Conservation (phyloP, 1,140 invertebrate species). For the Ectropis grisescens region DNA sequence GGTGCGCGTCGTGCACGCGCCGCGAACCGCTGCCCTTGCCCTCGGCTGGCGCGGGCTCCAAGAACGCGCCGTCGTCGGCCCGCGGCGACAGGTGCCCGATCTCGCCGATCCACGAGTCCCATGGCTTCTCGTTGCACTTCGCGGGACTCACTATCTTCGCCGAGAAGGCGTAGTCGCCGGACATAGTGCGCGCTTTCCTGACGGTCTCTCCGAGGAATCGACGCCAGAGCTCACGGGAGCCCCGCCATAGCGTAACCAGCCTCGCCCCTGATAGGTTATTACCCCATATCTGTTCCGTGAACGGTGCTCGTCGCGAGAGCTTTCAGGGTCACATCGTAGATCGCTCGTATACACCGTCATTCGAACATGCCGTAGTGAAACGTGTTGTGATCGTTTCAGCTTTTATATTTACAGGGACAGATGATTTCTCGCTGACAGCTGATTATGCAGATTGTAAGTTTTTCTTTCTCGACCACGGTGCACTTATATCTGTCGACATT, state of each 20-base stretch:
- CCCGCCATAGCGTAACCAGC: slow-evolving; percentile 41
- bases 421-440: slow-evolving; percentile 71
- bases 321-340: slow-evolving; percentile 41
- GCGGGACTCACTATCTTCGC: slow-evolving; percentile 51
- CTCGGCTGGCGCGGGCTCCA: slow-evolving; percentile 36
- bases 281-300: slow-evolving; percentile 55
- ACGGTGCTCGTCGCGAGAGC: slow-evolving; percentile 24
- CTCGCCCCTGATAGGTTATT: slow-evolving; percentile 64
- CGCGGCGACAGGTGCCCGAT: slow-evolving; percentile 56
- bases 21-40: slow-evolving; percentile 27
- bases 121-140: slow-evolving; percentile 66
- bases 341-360: slow-evolving; percentile 40
- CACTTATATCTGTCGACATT: slow-evolving; percentile 55
- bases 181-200: slow-evolving; percentile 44
- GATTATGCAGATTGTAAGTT: slow-evolving; percentile 71
- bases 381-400: slow-evolving; percentile 64
- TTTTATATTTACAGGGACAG: slow-evolving; percentile 71
- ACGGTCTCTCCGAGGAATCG: slow-evolving; percentile 27
- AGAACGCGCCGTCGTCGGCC: slow-evolving; percentile 42
- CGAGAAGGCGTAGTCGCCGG: slow-evolving; percentile 50
- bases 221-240: slow-evolving; percentile 36
- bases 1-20: slow-evolving; percentile 29
- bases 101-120: slow-evolving; percentile 65
- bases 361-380: slow-evolving; percentile 33
- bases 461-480: slow-evolving; percentile 60